A percentile compares a stretch with the other conserved stretches of the same genome.
Evolutionary conservation across 2,888 invertebrate species (phyloP).

Genomic region (Hirudinaria manillensis): DNA sequence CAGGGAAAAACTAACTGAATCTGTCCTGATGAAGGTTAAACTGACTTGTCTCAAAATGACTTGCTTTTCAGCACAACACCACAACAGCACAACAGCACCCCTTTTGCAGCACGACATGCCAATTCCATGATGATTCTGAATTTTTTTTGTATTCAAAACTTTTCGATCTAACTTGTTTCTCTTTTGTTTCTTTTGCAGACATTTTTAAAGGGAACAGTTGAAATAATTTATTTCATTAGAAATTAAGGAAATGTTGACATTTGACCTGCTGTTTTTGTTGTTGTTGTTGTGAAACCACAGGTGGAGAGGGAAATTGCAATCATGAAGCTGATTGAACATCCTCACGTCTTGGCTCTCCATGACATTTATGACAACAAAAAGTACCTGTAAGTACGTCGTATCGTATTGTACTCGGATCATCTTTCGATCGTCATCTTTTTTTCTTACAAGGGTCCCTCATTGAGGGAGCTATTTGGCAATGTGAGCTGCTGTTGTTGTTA

Average conservation of each 20-base stretch:
- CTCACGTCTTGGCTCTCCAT: slow-evolving; percentile 91
- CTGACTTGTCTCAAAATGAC: slow-evolving; percentile 35
- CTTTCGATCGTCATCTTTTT: not conserved
- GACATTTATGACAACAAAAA: slow-evolving; percentile 99
- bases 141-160: no score
- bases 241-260: no score
- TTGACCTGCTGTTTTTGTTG: no score
- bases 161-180: no score
- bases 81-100: no score
- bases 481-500: not conserved
- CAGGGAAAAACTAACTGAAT: slow-evolving; percentile 95
- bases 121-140: no score
- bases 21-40: slow-evolving; percentile 85
- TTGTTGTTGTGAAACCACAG: slow-evolving; percentile 56
- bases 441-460: not conserved
- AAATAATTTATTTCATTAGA: no score
- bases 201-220: no score
- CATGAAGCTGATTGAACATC: slow-evolving; percentile 99
- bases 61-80: not conserved
- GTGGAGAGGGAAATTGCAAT: slow-evolving; percentile 99
- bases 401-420: no score
- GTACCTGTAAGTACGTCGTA: slow-evolving; percentile 77
- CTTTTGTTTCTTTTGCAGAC: no score
- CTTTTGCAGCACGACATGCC: no score
- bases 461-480: not conserved